These are phyloP conservation scores for Phrynocephalus versicolor DNA, from an alignment of 2,113 vertebrate genomes.

Conservation along the genomic window DNA sequence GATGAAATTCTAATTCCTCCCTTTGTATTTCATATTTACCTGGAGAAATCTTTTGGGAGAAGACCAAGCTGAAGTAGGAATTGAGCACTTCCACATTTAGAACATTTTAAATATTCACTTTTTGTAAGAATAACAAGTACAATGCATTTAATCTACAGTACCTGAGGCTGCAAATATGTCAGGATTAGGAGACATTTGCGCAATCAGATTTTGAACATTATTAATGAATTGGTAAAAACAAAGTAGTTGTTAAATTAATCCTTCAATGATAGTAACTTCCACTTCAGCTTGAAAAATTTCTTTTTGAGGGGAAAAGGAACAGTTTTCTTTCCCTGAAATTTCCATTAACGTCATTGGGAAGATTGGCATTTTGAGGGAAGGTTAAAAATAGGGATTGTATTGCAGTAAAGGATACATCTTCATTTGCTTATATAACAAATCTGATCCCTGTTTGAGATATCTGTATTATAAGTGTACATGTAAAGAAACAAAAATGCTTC, in stretches of 20 bases:
- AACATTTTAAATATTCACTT: background rate
- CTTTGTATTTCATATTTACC: too few species aligned
- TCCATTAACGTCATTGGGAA: constrained; percentile 4
- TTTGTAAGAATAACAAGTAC: background rate
- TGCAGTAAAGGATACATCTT: constrained; percentile 11
- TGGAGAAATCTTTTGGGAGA: too few species aligned
- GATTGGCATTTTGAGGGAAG: background rate
- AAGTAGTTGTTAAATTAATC: constrained; percentile 24
- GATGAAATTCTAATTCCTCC: too few species aligned
- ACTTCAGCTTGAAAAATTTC: constrained; percentile 37
- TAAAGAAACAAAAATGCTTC: background rate
- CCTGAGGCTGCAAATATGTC: constrained; percentile 3
- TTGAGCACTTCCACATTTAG: too few species aligned
- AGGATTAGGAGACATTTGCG: constrained; percentile 13
- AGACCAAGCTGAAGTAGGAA: too few species aligned
- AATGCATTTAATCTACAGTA: constrained; percentile 7
- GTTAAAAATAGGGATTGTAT: background rate
- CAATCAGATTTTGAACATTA: constrained; percentile 3
- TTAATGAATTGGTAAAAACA: constrained; percentile 44
- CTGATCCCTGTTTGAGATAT: constrained; percentile 18
- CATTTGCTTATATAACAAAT: background rate
- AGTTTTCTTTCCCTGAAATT: constrained; percentile 1
- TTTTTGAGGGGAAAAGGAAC: constrained; percentile 11
- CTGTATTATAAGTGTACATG: background rate
- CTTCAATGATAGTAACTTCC: constrained; percentile 33